Percentiles rank a stretch among this genome's conserved stretches.
Evolutionary conservation across 1,140 invertebrate species (phyloP).

Genomic region (Lycorma delicatula): DNA sequence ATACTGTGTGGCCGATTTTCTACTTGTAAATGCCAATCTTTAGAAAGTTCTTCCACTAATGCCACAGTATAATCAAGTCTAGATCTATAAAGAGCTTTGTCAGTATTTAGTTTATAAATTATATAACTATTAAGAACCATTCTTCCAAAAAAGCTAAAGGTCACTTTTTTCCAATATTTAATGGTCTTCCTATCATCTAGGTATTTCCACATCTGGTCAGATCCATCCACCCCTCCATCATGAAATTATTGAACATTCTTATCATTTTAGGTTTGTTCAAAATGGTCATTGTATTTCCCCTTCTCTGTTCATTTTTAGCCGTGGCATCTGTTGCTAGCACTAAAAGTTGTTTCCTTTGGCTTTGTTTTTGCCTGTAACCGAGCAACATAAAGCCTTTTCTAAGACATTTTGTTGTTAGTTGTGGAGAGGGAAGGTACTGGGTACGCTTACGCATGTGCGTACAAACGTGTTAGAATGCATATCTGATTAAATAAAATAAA

Average conservation of each 20-base stretch:
- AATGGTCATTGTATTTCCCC: neutral
- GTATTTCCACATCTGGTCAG: constrained; percentile 9
- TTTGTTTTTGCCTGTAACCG: no score
- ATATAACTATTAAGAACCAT: constrained; percentile 6
- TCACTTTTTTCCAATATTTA: constrained; percentile 17
- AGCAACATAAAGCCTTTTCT: no score
- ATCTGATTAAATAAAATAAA: no score
- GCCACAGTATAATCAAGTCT: neutral
- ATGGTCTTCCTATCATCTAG: constrained; percentile 7
- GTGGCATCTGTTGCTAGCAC: constrained; percentile 13
- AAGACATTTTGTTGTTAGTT: no score
- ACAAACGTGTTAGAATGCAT: no score
- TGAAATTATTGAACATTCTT: constrained; percentile 13
- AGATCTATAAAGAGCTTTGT: constrained; percentile 7
- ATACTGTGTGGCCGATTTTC: no score
- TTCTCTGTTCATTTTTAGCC: constrained; percentile 6
- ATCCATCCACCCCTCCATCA: constrained; percentile 15
- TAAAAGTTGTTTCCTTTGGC: constrained; percentile 16
- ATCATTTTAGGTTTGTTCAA: constrained; percentile 17
- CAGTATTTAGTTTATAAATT: constrained; percentile 6
- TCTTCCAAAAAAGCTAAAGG: constrained; percentile 26
- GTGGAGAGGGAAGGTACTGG: no score
- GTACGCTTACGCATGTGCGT: no score
- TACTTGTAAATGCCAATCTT: neutral
- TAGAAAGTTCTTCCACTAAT: neutral